Conservation (phyloP, 2,888 invertebrate genomes). For the Pterostichus niger region DNA sequence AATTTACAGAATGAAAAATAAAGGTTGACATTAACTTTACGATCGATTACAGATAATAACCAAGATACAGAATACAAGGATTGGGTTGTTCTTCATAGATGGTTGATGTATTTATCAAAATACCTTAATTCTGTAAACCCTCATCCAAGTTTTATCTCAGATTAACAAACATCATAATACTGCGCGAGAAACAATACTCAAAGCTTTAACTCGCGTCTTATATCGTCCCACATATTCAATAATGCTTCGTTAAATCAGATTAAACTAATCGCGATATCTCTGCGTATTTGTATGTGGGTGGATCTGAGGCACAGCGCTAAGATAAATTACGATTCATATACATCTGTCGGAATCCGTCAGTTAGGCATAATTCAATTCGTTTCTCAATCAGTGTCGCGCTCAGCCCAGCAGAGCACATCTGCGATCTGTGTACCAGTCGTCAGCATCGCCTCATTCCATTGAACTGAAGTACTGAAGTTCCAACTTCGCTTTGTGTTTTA, state of each 20-base stretch:
- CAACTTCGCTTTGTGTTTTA: slow-evolving; percentile 1
- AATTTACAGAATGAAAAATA: no score
- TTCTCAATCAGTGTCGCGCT: slow-evolving; percentile 44
- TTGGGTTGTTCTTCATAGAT: no score
- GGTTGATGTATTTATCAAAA: no score
- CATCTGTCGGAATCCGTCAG: slow-evolving; percentile 49
- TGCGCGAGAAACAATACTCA: no score
- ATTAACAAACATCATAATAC: no score
- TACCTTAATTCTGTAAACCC: no score
- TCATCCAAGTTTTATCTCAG: no score
- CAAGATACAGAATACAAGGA: no score
- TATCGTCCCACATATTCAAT: neutral
- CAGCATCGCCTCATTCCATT: neutral
- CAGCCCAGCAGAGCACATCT: slow-evolving; percentile 18
- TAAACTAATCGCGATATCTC: slow-evolving; percentile 10
- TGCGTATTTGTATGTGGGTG: slow-evolving; percentile 35
- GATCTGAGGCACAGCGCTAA: slow-evolving; percentile 19
- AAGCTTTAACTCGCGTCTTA: neutral
- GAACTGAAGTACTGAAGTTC: neutral
- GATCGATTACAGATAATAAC: no score
- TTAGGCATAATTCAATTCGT: slow-evolving; percentile 57
- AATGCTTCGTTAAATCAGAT: slow-evolving; percentile 8
- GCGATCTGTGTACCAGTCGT: neutral
- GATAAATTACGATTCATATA: slow-evolving; percentile 52
- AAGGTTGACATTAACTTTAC: no score